Conservation (phyloP, 2,797 vertebrate species). For the Fringilla coelebs region DNA sequence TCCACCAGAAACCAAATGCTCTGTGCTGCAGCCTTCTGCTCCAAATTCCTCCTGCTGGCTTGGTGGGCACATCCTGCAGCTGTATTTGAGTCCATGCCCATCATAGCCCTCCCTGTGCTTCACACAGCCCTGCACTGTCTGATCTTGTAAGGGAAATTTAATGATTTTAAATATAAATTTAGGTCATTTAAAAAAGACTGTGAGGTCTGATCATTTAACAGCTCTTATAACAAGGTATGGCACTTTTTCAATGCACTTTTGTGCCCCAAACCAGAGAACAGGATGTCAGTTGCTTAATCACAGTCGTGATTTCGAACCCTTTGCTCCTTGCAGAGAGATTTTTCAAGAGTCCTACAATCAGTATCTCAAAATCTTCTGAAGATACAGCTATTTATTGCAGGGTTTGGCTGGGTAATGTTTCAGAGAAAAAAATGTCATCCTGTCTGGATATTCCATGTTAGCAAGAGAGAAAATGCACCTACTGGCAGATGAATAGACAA, state of each 20-base stretch:
- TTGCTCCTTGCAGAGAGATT: slow-evolving; percentile 34
- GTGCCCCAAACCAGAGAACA: background rate
- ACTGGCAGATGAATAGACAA: slow-evolving; percentile 30
- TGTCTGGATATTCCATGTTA: slow-evolving; percentile 32
- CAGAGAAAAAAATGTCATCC: slow-evolving; percentile 26
- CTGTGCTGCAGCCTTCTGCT: background rate
- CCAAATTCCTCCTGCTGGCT: background rate
- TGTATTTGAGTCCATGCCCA: background rate
- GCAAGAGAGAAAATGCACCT: slow-evolving; percentile 30
- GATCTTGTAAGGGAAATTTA: background rate
- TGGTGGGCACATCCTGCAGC: background rate
- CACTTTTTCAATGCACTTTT: background rate
- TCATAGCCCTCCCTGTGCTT: rapidly evolving
- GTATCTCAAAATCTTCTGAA: slow-evolving; percentile 32
- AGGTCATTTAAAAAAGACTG: background rate
- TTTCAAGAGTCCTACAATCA: slow-evolving; percentile 58
- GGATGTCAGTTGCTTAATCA: background rate
- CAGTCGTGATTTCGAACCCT: slow-evolving; percentile 18
- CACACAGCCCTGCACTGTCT: background rate
- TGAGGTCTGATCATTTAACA: background rate
- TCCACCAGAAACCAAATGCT: background rate
- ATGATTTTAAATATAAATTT: background rate
- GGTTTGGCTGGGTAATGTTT: slow-evolving; percentile 36
- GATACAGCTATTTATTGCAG: slow-evolving; percentile 38
- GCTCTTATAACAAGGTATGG: background rate